Conservation (phyloP, 2,797 vertebrate species). For the Brotogeris chrysoptera region DNA sequence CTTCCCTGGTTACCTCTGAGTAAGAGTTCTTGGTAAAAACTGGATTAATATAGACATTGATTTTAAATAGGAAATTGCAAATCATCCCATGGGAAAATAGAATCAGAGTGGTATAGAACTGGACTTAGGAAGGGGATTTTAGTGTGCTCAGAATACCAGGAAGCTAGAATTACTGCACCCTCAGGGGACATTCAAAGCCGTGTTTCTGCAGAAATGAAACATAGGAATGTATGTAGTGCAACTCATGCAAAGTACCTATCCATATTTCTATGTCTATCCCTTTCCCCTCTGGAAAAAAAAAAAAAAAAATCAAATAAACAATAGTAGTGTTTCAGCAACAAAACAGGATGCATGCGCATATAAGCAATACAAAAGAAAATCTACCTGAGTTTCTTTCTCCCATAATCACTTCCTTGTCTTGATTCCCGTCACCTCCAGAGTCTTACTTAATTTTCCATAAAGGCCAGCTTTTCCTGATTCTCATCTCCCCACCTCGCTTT, state of each 20-base stretch:
- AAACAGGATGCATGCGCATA: not conserved
- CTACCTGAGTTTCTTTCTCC: not conserved
- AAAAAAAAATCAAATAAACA: not conserved
- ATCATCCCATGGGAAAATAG: not conserved
- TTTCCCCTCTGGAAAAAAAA: not conserved
- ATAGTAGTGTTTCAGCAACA: not conserved
- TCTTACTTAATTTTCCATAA: not conserved
- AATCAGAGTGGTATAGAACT: not conserved
- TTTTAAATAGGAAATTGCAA: not conserved
- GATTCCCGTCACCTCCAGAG: rapidly evolving
- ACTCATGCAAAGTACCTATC: not conserved
- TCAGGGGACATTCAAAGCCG: not conserved
- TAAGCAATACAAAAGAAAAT: not conserved
- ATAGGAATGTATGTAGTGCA: not conserved
- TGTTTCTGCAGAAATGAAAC: not conserved
- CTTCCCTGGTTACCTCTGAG: not conserved
- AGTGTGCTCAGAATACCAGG: not conserved
- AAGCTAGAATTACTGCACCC: not conserved
- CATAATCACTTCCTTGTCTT: not conserved
- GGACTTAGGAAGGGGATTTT: not conserved
- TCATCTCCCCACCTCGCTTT: not conserved
- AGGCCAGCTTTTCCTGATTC: not conserved
- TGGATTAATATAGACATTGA: not conserved
- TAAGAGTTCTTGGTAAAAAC: not conserved
- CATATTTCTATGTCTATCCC: not conserved